A percentile compares a stretch with the other conserved stretches of the same genome.
Evolutionary conservation across 1,140 invertebrate species (phyloP).

Genomic region (Trypoxylus dichotomus): DNA sequence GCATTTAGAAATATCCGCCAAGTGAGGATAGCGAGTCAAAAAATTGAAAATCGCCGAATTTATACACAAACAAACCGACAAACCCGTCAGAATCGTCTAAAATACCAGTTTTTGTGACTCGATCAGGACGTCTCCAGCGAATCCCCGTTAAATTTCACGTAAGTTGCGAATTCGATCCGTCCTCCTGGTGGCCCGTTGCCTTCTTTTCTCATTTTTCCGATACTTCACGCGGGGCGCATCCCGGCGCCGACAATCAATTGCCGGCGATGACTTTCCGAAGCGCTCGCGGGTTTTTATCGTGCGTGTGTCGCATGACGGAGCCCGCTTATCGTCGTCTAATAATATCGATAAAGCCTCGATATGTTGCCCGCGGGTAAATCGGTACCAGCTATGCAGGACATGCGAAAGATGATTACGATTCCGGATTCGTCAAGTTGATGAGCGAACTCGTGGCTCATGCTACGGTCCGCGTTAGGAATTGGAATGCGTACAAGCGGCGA

Average conservation of each 20-base stretch:
- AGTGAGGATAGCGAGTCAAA: slow-evolving; percentile 39
- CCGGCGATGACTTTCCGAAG: too few species aligned
- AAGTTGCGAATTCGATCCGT: slow-evolving; percentile 37
- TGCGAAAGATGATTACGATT: too few species aligned
- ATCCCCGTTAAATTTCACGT: slow-evolving; percentile 50
- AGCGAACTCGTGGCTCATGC: slow-evolving; percentile 44
- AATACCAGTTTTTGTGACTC: slow-evolving; percentile 39
- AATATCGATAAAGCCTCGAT: slow-evolving; percentile 49
- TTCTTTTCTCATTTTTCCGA: background rate
- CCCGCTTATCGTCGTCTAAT: slow-evolving; percentile 24
- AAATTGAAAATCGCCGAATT: slow-evolving; percentile 47
- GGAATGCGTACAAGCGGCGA: background rate
- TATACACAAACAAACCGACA: slow-evolving; percentile 43
- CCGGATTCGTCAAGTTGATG: slow-evolving; percentile 34
- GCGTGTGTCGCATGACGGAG: background rate
- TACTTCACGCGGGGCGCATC: background rate
- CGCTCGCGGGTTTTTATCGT: background rate
- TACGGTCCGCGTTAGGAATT: slow-evolving; percentile 45
- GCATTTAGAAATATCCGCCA: slow-evolving; percentile 29
- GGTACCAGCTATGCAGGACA: background rate
- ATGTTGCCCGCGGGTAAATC: slow-evolving; percentile 42
- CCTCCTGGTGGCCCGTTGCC: background rate
- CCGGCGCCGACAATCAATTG: too few species aligned
- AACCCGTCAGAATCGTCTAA: slow-evolving; percentile 39
- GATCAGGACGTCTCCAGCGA: slow-evolving; percentile 36